Conservation (phyloP, 35 echinoderm and acorn worm species). For the Ptychodera flava region DNA sequence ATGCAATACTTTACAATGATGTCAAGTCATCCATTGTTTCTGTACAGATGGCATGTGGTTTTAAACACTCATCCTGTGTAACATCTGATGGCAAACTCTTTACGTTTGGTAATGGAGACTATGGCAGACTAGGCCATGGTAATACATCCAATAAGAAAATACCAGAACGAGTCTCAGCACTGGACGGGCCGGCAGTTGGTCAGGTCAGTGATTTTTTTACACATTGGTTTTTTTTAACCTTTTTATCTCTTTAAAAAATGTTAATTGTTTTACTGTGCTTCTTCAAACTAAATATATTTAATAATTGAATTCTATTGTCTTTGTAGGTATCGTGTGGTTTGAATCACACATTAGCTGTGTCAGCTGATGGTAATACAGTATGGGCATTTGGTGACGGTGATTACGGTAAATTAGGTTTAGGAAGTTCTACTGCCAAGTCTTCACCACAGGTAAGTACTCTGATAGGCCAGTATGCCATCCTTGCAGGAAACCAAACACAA, state of each 20-base stretch:
- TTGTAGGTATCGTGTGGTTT: conserved; percentile 80
- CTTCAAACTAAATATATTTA: no score
- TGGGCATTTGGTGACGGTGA: conserved; percentile 99
- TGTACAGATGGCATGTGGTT: conserved; percentile 93
- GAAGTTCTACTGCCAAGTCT: conserved; percentile 80
- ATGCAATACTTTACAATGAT: no score
- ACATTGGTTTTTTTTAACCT: not conserved
- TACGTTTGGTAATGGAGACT: conserved; percentile 96
- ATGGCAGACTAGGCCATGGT: conserved; percentile 75
- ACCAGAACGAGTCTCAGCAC: conserved; percentile 56
- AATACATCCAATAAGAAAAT: conserved; percentile 97
- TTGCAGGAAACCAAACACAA: no score
- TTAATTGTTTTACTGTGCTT: no score
- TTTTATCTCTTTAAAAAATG: no score
- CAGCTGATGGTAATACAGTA: conserved; percentile 71
- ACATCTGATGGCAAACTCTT: conserved; percentile 87
- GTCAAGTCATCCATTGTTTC: no score
- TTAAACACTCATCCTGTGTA: conserved; percentile 75
- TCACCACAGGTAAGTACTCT: conserved; percentile 57
- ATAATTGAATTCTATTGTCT: no score
- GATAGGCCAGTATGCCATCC: not conserved
- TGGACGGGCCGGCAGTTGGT: conserved; percentile 59
- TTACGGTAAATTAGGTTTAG: conserved; percentile 89
- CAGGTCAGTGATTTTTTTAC: conserved; percentile 36
- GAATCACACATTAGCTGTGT: conserved; percentile 84